Conservation (phyloP, 2,888 invertebrate species). For the Actias luna region DNA sequence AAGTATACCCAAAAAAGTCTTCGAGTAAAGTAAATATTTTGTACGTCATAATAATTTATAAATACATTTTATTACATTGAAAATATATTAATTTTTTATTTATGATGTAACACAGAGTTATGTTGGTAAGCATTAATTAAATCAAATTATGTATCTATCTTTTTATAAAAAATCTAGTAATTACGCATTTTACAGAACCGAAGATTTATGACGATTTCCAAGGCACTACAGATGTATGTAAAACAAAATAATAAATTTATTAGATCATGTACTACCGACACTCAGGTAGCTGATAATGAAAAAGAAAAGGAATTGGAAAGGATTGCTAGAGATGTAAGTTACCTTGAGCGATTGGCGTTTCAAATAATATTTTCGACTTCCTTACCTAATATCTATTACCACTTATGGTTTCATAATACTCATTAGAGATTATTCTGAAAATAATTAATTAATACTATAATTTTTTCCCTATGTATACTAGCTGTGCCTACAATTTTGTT, state of each 20-base stretch:
- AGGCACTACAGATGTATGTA: background rate
- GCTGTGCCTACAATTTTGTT: no score
- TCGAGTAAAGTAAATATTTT: no score
- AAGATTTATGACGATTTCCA: background rate
- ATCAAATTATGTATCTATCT: background rate
- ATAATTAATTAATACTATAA: no score
- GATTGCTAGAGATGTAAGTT: conserved; percentile 60
- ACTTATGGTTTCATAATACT: no score
- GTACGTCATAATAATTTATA: no score
- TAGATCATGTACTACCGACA: conserved; percentile 35
- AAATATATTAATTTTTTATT: no score
- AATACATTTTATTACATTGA: background rate
- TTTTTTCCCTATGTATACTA: no score
- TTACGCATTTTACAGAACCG: background rate
- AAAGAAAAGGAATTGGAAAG: conserved; percentile 67
- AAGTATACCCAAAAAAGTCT: no score
- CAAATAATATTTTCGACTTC: no score
- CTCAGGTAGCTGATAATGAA: conserved; percentile 50
- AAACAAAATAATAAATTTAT: conserved; percentile 13
- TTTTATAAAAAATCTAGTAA: background rate
- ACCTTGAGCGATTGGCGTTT: no score
- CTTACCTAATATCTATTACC: no score
- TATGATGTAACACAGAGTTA: conserved; percentile 17
- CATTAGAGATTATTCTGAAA: no score
- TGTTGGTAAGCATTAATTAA: conserved; percentile 31